Base-by-base conservation (phyloP, 1,140 invertebrate genomes). In the Dendrolimus kikuchii region DNA sequence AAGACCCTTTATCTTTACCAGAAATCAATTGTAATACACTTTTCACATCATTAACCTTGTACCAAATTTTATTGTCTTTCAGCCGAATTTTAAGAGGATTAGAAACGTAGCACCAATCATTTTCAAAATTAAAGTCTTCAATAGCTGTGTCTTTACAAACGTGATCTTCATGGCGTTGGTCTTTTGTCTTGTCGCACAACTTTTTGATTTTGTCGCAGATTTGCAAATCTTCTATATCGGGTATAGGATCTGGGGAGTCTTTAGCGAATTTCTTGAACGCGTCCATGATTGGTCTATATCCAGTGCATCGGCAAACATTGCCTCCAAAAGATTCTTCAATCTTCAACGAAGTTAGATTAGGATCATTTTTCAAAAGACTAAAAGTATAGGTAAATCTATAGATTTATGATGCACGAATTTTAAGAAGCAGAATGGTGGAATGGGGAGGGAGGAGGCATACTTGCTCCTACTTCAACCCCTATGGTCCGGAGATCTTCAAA, bases 281-380 rank as follows among this genome's bases (percentile, higher is more conserved):
- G 51, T 94, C 92, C 9, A 95, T 78, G 72, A 95, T 95, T 4
- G 94, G 91, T 54, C 94, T 87, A 71, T 95, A 95, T 0, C 95
- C 94, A 2, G 95, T 96, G 68, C 95, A 96, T 9, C 94, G 88
- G 62, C 94, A 96, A 38, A 95, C 86, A 71, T 95, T 95, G 52
- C 94, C 92, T 8, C 91, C 91, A 64, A 94, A 90, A 0, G 90
- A 89, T 62, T 92, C 88, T 65, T 94, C 92, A 38, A 94, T 89
- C 65, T 93, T 89, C 43, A 89, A 75, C 89, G 90, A 90, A 0
- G 90, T 91, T 39, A 90, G 57, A 3, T 51, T 46, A 5, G 68
- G 70, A 55, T 69, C 83, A 39, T 61, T 74, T 62, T 87, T 65
- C 5, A 88, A 51, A 10, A 88, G 55, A 37, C 68, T 76, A 55